Conservation (phyloP, 2,113 vertebrate species). For the Centropus unirufus region DNA sequence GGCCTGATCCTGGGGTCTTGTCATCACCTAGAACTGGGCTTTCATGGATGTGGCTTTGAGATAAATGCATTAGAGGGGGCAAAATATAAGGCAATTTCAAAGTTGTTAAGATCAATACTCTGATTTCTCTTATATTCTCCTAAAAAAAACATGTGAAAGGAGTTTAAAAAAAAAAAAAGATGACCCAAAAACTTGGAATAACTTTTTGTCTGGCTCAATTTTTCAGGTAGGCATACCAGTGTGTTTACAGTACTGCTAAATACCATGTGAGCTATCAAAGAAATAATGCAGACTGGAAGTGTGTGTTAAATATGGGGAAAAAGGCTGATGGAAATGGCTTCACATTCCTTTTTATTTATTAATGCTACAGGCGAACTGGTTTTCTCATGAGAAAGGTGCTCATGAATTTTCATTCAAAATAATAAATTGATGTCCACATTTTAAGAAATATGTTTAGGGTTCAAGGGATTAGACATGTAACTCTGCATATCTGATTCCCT, state of each 20-base stretch:
- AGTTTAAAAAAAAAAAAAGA: not conserved
- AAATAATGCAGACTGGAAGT: constrained; percentile 13
- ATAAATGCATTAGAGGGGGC: not conserved
- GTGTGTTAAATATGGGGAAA: constrained; percentile 39
- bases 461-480: constrained; percentile 75
- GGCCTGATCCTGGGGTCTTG: not conserved
- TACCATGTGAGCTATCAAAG: constrained; percentile 33
- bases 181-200: not conserved
- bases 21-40: not conserved
- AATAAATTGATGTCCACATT: constrained; percentile 79
- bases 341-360: constrained; percentile 79
- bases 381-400: constrained; percentile 76
- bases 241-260: constrained; percentile 38
- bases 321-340: constrained; percentile 64
- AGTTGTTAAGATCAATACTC: not conserved
- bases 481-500: constrained; percentile 68
- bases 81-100: not conserved
- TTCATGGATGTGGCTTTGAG: not conserved
- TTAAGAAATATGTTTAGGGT: constrained; percentile 80
- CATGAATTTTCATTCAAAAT: constrained; percentile 83
- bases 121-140: not conserved
- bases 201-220: not conserved
- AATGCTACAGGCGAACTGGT: constrained; percentile 71
- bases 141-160: not conserved
- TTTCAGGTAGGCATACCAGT: not conserved